Conservation (phyloP, 2,888 invertebrate genomes). For the Lycia hirtaria region DNA sequence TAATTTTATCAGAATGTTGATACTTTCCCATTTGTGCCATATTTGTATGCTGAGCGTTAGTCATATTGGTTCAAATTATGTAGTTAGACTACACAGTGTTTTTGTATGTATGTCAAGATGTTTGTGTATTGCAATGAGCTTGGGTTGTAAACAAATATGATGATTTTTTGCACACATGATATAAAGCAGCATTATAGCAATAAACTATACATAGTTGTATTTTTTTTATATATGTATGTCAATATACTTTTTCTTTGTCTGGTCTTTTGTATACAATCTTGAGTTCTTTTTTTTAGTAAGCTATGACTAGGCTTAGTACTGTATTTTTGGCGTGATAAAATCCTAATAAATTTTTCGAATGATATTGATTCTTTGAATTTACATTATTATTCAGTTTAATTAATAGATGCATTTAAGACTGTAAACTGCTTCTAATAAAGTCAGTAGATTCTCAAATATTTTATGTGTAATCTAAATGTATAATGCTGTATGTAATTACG, state of each 20-base stretch:
- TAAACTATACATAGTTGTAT: neutral
- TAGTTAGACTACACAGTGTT: slow-evolving; percentile 64
- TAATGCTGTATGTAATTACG: too few species aligned
- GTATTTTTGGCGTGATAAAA: neutral
- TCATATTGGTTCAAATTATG: slow-evolving; percentile 53
- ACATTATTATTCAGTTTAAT: too few species aligned
- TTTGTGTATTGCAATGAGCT: slow-evolving; percentile 50
- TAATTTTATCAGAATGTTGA: slow-evolving; percentile 37
- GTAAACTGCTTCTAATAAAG: neutral
- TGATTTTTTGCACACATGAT: neutral
- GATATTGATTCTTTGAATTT: too few species aligned
- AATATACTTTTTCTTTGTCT: neutral
- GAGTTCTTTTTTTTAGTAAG: neutral
- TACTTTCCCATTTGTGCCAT: slow-evolving; percentile 62
- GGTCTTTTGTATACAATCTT: neutral
- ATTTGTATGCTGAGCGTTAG: slow-evolving; percentile 48
- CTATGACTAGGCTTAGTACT: neutral
- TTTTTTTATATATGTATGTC: neutral
- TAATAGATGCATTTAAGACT: neutral
- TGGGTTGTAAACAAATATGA: slow-evolving; percentile 44
- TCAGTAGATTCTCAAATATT: neutral
- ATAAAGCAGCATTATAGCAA: neutral
- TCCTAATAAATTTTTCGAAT: neutral
- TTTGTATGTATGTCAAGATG: slow-evolving; percentile 53
- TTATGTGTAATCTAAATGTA: slow-evolving; percentile 5